These are phyloP conservation scores for Mamestra configurata DNA, from an alignment of 1,140 invertebrate species.

Conservation along the genomic window DNA sequence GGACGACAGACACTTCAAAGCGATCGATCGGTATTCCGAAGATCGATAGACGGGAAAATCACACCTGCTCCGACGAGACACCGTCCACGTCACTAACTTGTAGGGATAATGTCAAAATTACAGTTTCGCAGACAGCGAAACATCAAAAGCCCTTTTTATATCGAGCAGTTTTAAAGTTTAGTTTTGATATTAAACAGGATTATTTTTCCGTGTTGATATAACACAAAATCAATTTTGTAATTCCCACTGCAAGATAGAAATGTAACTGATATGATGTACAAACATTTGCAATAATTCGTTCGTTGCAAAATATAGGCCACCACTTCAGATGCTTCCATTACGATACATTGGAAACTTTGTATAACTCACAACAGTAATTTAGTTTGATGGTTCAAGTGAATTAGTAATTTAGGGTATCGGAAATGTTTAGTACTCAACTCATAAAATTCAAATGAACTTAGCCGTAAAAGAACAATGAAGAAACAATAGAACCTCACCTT, in stretches of 20 bases:
- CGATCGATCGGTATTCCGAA: conserved; percentile 82
- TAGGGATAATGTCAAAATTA: conserved; percentile 43
- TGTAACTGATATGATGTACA: conserved; percentile 48
- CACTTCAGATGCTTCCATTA: conserved; percentile 67
- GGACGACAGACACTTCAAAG: conserved; percentile 82
- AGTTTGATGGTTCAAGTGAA: conserved; percentile 44
- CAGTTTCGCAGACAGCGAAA: conserved; percentile 41
- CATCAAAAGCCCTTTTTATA: conserved; percentile 52
- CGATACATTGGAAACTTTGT: conserved; percentile 50
- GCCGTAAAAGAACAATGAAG: not conserved
- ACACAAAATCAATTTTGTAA: conserved; percentile 7
- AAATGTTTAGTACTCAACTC: not conserved
- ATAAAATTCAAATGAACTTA: not conserved
- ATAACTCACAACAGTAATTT: conserved; percentile 51
- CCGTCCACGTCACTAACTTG: conserved; percentile 14
- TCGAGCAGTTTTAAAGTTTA: not conserved
- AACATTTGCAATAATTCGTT: conserved; percentile 69
- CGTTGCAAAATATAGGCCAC: conserved; percentile 70
- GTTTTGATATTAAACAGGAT: not conserved
- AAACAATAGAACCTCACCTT: conserved; percentile 19
- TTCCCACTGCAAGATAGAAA: conserved; percentile 17
- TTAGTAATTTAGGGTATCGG: conserved; percentile 20
- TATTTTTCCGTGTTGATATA: not conserved
- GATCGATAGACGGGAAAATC: conserved; percentile 70
- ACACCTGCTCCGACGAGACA: conserved; percentile 49